These are phyloP conservation scores for Engystomops pustulosus DNA, from an alignment of 2,113 vertebrate species.

Conservation along the genomic window DNA sequence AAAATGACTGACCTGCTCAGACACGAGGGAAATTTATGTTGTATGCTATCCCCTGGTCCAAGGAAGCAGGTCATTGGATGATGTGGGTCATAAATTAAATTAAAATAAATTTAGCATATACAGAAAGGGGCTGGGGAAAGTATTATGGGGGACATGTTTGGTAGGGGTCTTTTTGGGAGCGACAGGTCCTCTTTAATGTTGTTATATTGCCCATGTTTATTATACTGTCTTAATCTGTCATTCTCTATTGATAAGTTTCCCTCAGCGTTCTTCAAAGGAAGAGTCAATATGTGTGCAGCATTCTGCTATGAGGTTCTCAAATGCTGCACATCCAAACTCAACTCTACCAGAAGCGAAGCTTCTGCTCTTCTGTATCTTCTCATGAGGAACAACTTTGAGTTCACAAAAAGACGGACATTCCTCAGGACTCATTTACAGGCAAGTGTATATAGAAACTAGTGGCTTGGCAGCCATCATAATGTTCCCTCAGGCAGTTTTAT, in stretches of 20 bases:
- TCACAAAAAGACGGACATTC: slow-evolving; percentile 93
- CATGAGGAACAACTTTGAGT: slow-evolving; percentile 97
- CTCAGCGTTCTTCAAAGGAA: slow-evolving; percentile 90
- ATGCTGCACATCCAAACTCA: slow-evolving; percentile 93
- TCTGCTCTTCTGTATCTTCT: slow-evolving; percentile 94
- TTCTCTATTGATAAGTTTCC: slow-evolving; percentile 81
- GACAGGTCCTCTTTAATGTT: too few relatives aligned
- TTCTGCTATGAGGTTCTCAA: slow-evolving; percentile 96
- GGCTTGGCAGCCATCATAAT: neutral
- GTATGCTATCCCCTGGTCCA: too few relatives aligned
- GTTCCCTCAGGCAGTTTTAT: too few relatives aligned
- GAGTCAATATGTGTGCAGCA: slow-evolving; percentile 90
- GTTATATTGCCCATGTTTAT: neutral
- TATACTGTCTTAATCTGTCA: neutral
- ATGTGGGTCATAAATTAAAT: too few relatives aligned
- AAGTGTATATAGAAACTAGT: slow-evolving; percentile 58
- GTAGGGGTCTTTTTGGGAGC: too few relatives aligned
- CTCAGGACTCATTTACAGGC: slow-evolving; percentile 95
- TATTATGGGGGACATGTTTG: too few relatives aligned
- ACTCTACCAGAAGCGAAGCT: slow-evolving; percentile 85
- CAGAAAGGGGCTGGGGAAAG: too few relatives aligned
- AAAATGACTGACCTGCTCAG: too few relatives aligned
- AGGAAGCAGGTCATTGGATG: too few relatives aligned
- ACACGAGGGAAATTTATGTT: too few relatives aligned
- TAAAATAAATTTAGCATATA: too few relatives aligned